These are phyloP conservation scores for Drosophila tropicalis DNA, from an alignment of 1,140 invertebrate species.

Conservation along the genomic window DNA sequence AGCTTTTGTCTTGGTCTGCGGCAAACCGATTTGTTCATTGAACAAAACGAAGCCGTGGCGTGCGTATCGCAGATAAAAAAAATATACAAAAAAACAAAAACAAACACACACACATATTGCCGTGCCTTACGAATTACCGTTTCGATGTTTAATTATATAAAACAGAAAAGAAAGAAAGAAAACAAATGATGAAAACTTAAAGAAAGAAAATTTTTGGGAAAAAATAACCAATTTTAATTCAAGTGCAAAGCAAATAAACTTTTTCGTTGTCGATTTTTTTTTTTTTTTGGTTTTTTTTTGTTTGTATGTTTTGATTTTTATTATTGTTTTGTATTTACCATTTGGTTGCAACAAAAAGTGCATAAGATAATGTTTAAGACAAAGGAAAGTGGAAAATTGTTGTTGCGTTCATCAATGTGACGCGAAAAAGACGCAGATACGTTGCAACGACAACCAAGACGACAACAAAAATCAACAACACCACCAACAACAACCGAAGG, in stretches of 20 bases:
- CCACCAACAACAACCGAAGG: constrained; percentile 45
- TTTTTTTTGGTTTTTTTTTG: constrained; percentile 31
- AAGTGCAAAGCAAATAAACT: constrained; percentile 23
- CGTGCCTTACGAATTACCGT: constrained; percentile 25
- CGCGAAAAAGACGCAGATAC: constrained; percentile 32
- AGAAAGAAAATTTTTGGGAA: neutral
- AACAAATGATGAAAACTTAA: constrained; percentile 21
- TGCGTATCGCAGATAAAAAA: constrained; percentile 63
- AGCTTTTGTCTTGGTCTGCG: constrained; percentile 13
- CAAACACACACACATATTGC: neutral
- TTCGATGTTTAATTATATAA: constrained; percentile 39
- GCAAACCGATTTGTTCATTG: constrained; percentile 64
- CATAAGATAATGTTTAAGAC: constrained; percentile 65
- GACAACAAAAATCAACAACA: constrained; percentile 24
- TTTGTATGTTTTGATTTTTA: constrained; percentile 25
- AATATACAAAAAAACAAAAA: neutral
- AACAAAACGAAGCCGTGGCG: constrained; percentile 75
- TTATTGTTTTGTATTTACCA: constrained; percentile 9
- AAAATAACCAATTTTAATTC: constrained; percentile 7
- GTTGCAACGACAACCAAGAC: constrained; percentile 26
- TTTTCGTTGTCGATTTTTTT: constrained; percentile 27
- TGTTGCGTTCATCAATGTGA: constrained; percentile 60
- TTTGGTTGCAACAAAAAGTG: constrained; percentile 30
- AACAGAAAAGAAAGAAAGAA: constrained; percentile 14
- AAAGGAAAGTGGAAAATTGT: constrained; percentile 72